Evolutionary conservation across 2,888 invertebrate genomes (phyloP).

Genomic region (Sepiola atlantica): DNA sequence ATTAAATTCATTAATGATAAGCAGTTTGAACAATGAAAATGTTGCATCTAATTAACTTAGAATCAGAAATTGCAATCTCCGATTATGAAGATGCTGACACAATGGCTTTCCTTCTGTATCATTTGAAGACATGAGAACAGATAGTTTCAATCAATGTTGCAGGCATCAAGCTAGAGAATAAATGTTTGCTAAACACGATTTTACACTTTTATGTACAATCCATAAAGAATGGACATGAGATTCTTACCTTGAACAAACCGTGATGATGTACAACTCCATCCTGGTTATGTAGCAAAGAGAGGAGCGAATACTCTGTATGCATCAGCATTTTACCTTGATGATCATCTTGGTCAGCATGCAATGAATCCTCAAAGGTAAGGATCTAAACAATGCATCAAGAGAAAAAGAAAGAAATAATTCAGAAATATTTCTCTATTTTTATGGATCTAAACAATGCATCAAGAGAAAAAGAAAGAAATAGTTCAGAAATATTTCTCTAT

Average conservation of each 20-base stretch:
- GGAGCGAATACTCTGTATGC: slow-evolving; percentile 84
- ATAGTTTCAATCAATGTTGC: no score
- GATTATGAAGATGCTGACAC: no score
- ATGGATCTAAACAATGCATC: slow-evolving; percentile 63
- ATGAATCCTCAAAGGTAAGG: slow-evolving; percentile 67
- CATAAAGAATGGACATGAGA: neutral
- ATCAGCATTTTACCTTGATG: slow-evolving; percentile 85
- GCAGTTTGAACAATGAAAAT: no score
- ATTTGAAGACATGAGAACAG: no score
- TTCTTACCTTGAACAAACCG: slow-evolving; percentile 83
- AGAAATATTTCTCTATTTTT: neutral
- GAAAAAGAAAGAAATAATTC: slow-evolving; percentile 41
- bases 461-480: slow-evolving; percentile 38
- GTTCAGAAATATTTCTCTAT: no score
- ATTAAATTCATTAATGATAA: no score
- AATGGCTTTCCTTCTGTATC: no score
- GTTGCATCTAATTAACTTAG: no score
- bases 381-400: slow-evolving; percentile 61
- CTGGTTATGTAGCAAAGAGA: slow-evolving; percentile 82
- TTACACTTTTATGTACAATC: no score
- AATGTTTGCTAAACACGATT: no score
- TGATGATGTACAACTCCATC: slow-evolving; percentile 86
- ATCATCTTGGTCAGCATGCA: slow-evolving; percentile 82
- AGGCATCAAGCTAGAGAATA: no score
- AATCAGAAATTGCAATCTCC: no score